Base-by-base conservation (phyloP, 2,888 invertebrate genomes). In the Conops quadrifasciatus region DNA sequence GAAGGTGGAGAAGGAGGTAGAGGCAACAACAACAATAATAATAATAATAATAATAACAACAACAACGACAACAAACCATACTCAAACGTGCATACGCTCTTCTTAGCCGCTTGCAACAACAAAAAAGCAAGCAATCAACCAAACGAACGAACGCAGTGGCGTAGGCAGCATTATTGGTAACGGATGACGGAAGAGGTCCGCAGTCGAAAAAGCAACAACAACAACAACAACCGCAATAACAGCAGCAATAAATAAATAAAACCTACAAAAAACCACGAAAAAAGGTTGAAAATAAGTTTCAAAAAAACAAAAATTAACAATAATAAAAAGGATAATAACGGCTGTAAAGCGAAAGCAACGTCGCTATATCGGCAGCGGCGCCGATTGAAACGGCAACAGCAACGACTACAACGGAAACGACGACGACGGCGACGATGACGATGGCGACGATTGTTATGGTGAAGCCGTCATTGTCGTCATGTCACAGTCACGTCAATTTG, bases 401-500 rank as follows among this genome's bases (percentile, higher is more conserved):
- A 74, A 74, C 80, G 79, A 80, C 78, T 79, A 80, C 79, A 80
- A 53, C 11, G n/a, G 21, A 19, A 53, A 51, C 51, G 77, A 76
- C 76, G 75, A 78, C 74, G 76, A 47, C 24, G 74, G 76, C 78
- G 76, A 62, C 78, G 76, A 53, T 77, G 73, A 36, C 74, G 70
- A 21, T 67, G 47, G 13, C 66, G 53, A 36, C 36, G 60, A 45
- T 64, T 36, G 36, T 36, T 72, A 53, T 66, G 71, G 24, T 45
- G 9, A 43, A 43, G 45, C 15, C 24, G 26, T 68, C 62, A 30
- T 49, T 43, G 58, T 30, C 81, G 80, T 78, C 81, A 80, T 80
- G 81, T 80, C 80, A 81, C 79, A 81, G 80, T 79, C 80, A 82
- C 80, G 82, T 82, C 82, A 82, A 80, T 80, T 78, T 78, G 76